phyloP scores from a whole-genome alignment of 1,140 invertebrate species.

The Drosophila pachea region DNA sequence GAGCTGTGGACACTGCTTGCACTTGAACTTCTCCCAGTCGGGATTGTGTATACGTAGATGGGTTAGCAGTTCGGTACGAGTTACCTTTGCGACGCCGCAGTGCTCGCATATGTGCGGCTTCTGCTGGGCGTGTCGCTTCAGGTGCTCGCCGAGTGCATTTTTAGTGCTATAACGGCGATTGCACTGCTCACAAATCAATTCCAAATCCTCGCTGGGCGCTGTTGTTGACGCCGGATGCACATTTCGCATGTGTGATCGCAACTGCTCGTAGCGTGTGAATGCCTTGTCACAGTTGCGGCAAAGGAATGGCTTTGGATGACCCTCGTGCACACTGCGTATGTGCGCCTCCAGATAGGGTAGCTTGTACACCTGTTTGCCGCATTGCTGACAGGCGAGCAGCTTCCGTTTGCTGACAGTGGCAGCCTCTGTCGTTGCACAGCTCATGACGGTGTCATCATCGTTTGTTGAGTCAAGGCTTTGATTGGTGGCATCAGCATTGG shows the following conservation, averaged over 20 bases:
- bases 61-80: slow-evolving; percentile 64
- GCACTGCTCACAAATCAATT: slow-evolving; percentile 60
- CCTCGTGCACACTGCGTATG: slow-evolving; percentile 69
- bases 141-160: slow-evolving; percentile 62
- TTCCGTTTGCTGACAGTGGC: slow-evolving; percentile 23
- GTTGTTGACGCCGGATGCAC: slow-evolving; percentile 42
- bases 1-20: slow-evolving; percentile 66
- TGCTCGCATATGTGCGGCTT: slow-evolving; percentile 68
- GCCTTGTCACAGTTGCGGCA: slow-evolving; percentile 60
- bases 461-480: not conserved
- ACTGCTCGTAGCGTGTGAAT: slow-evolving; percentile 70
- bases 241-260: slow-evolving; percentile 63
- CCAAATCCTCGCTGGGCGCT: slow-evolving; percentile 33
- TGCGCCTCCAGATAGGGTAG: slow-evolving; percentile 71
- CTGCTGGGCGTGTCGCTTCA: slow-evolving; percentile 66
- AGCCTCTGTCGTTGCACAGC: not conserved
- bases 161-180: slow-evolving; percentile 67
- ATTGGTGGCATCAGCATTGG: not conserved
- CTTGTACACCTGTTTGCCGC: slow-evolving; percentile 73
- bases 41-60: slow-evolving; percentile 71
- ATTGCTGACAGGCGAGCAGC: slow-evolving; percentile 56
- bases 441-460: slow-evolving; percentile 11
- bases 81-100: slow-evolving; percentile 71
- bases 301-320: slow-evolving; percentile 65
- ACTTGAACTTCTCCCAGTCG: slow-evolving; percentile 72